Evolutionary conservation across 1,140 invertebrate species (phyloP), one percentile per base, ranked within the genome.

Genomic region (Leptoteleia sp.): DNA sequence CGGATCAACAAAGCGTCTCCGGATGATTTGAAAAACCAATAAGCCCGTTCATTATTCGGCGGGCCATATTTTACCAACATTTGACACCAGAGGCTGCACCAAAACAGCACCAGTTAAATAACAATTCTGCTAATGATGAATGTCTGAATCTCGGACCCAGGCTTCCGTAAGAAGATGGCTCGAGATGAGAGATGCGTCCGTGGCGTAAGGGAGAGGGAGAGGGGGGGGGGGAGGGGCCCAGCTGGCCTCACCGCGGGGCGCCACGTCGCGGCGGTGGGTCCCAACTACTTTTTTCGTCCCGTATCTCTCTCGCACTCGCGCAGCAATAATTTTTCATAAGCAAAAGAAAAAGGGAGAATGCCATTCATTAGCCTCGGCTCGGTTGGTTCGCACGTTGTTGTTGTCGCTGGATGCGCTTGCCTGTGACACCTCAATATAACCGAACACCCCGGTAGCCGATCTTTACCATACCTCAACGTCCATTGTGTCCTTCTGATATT

Each of bases 331-430:
- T 87, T 86, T 87, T 87, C 85, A 85, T 81, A 82, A 79, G 73
- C 64, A 62, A 62, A 76, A 76, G 79, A 72, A 84, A 85, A 85
- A 85, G 83, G 84, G 82, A 83, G 83, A 82, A 81, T 76, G 82
- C 81, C 82, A 87, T 88, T 87, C 85, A 88, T 88, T 88, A 88
- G 83, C 78, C 76, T 78, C 79, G 83, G 67, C 80, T 86, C 79
- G 85, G 85, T 87, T 86, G 83, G 85, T 88, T 87, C 85, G n/a
- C n/a, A n/a, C n/a, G n/a, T n/a, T n/a, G n/a, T n/a, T n/a, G n/a
- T n/a, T n/a, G n/a, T n/a, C n/a, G n/a, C n/a, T n/a, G n/a, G n/a
- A n/a, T n/a, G n/a, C n/a, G n/a, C n/a, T n/a, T n/a, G n/a, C n/a
- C n/a, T n/a, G n/a, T n/a, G n/a, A n/a, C n/a, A n/a, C n/a, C n/a